Conservation (phyloP, 2,113 vertebrate species). For the Pyxicephalus adspersus region DNA sequence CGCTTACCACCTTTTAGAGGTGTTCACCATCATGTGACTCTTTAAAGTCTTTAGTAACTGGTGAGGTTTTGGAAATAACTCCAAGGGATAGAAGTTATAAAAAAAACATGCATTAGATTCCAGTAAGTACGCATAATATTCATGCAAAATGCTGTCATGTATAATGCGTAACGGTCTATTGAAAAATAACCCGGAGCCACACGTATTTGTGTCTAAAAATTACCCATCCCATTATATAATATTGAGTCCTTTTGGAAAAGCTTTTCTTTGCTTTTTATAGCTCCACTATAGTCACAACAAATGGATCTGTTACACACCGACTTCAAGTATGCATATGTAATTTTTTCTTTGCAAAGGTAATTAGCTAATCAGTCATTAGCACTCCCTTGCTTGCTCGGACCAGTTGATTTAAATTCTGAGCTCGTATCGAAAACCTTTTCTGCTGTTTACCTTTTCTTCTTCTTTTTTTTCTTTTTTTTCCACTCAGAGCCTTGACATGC, state of each 20-base stretch:
- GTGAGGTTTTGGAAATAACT: no score
- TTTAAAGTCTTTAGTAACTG: no score
- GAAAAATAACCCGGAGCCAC: no score
- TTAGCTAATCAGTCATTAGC: conserved; percentile 75
- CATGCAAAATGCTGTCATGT: no score
- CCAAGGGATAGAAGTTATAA: no score
- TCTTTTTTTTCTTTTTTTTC: conserved; percentile 42
- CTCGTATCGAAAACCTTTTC: conserved; percentile 62
- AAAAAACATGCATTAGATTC: no score
- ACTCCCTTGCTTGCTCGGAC: conserved; percentile 69
- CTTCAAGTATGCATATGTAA: conserved; percentile 72
- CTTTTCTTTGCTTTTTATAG: conserved; percentile 62
- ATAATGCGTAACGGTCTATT: no score
- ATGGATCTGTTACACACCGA: conserved; percentile 69
- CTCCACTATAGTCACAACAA: conserved; percentile 60
- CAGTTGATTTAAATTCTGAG: conserved; percentile 64
- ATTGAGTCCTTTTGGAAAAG: conserved; percentile 59
- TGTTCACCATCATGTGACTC: no score
- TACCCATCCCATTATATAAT: conserved; percentile 39
- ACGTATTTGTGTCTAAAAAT: conserved; percentile 30
- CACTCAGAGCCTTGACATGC: conserved; percentile 70
- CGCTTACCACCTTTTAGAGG: no score
- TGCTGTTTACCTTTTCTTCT: conserved; percentile 58
- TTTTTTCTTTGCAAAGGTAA: conserved; percentile 65
- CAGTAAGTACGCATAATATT: no score